Conservation (phyloP, 2,113 vertebrate species). For the Hyla sarda region DNA sequence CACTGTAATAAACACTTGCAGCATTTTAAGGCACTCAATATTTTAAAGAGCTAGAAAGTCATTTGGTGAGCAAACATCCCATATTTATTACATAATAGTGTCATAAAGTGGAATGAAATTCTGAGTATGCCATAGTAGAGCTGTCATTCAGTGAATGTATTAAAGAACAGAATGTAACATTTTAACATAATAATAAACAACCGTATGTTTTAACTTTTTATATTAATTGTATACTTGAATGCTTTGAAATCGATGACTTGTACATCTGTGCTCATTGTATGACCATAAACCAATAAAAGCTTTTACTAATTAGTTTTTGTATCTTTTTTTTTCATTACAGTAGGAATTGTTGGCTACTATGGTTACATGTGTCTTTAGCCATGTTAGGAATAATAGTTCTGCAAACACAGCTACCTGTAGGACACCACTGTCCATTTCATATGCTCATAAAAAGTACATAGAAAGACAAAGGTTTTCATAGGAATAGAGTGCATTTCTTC, state of each 20-base stretch:
- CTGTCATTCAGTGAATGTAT: conserved; percentile 34
- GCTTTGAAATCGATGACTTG: conserved; percentile 18
- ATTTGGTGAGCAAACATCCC: background rate
- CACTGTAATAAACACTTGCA: background rate
- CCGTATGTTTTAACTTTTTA: conserved; percentile 15
- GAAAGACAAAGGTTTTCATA: no score
- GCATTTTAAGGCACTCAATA: background rate
- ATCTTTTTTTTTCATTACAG: no score
- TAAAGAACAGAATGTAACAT: conserved; percentile 17
- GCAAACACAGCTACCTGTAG: no score
- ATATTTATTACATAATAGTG: background rate
- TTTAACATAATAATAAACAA: background rate
- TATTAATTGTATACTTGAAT: background rate
- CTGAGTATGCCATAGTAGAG: background rate
- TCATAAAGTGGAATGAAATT: background rate
- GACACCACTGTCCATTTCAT: no score
- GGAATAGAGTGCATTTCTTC: no score
- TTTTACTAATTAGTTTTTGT: background rate
- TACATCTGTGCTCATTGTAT: conserved; percentile 7
- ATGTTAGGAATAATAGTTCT: no score
- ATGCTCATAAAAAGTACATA: no score
- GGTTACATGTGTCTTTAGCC: no score
- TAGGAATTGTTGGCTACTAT: no score
- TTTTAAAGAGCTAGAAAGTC: background rate
- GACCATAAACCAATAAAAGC: background rate